A percentile compares a stretch with the other conserved stretches of the same genome.
These are phyloP conservation scores for Eulithis prunata DNA, from an alignment of 2,888 invertebrate genomes.

Conservation along the genomic window DNA sequence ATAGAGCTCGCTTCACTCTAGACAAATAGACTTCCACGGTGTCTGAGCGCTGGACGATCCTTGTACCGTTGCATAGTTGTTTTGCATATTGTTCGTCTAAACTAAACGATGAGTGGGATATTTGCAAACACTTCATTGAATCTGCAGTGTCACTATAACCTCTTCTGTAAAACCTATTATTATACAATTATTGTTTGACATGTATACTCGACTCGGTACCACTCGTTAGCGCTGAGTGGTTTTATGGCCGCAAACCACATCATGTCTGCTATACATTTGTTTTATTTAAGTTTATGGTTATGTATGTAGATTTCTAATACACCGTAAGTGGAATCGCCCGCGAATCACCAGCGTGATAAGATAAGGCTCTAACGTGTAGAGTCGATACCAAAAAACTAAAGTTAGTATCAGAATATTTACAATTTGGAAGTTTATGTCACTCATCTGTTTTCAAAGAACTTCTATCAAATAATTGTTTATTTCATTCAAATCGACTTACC, in stretches of 20 bases:
- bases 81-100: conserved; percentile 56
- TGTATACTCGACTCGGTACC: conserved; percentile 43
- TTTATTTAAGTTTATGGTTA: conserved; percentile 35
- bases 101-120: conserved; percentile 48
- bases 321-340: too few species aligned
- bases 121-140: conserved; percentile 51
- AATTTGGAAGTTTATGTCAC: too few species aligned
- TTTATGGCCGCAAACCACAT: conserved; percentile 39
- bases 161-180: conserved; percentile 39
- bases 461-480: conserved; percentile 1
- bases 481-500: conserved; percentile 48
- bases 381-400: too few species aligned
- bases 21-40: conserved; percentile 58
- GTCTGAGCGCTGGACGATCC: conserved; percentile 56
- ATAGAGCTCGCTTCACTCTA: conserved; percentile 56
- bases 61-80: conserved; percentile 54
- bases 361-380: too few species aligned
- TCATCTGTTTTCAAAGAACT: neutral
- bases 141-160: conserved; percentile 48
- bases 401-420: too few species aligned
- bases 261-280: conserved; percentile 29
- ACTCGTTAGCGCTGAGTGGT: conserved; percentile 48
- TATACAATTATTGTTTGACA: conserved; percentile 43
- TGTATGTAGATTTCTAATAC: too few species aligned
- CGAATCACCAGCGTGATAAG: too few species aligned